Evolutionary conservation across 2,113 vertebrate genomes (phyloP).

Genomic region (Setophaga coronata): DNA sequence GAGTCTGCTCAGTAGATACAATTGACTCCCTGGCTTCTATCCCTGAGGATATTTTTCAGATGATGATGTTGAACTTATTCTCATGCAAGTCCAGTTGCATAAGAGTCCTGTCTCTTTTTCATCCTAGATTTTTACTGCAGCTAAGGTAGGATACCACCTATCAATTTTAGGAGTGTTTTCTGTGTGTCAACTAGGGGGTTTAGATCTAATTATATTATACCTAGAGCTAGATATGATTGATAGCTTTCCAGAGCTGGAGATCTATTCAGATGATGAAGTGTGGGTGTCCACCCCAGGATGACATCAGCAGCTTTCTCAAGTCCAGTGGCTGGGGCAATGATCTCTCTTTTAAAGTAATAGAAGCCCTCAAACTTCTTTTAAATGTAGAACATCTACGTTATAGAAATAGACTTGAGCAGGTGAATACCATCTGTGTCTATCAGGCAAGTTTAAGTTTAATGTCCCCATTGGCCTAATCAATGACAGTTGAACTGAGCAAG

Average conservation of each 20-base stretch:
- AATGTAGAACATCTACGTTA: background rate
- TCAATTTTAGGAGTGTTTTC: background rate
- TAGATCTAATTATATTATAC: background rate
- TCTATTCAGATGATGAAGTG: background rate
- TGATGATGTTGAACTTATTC: background rate
- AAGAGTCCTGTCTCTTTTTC: background rate
- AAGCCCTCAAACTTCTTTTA: background rate
- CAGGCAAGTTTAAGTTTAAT: background rate
- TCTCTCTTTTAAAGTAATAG: background rate
- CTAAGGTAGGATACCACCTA: background rate
- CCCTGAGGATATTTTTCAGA: background rate
- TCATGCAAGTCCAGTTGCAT: background rate
- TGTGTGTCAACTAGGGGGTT: background rate
- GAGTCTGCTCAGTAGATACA: background rate
- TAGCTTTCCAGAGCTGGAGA: background rate
- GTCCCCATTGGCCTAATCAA: background rate
- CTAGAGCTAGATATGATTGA: background rate
- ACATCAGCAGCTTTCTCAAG: background rate
- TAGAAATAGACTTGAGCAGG: background rate
- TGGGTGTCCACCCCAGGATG: background rate
- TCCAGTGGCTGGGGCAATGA: background rate
- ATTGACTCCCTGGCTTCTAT: background rate
- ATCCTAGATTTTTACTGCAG: background rate
- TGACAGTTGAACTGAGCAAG: background rate
- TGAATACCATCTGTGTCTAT: background rate